Evolutionary conservation across 2,888 invertebrate genomes (phyloP).

Genomic region (Luffia ferchaultella): DNA sequence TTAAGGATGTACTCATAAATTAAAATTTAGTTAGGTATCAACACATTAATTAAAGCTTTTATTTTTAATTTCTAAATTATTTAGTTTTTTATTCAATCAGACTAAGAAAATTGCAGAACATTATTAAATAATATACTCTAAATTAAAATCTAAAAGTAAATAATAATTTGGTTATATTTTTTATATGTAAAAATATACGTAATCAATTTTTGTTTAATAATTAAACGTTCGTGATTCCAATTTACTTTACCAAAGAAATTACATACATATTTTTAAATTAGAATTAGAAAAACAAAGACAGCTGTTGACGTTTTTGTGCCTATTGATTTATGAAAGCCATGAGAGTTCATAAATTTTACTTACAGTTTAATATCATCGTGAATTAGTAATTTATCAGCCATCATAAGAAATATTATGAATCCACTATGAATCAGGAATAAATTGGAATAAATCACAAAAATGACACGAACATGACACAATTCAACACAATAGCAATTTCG

Average conservation of each 20-base stretch:
- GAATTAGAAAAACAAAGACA: not conserved
- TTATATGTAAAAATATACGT: not conserved
- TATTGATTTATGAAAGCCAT: not conserved
- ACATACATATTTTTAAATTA: not conserved
- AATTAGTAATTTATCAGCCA: conserved; percentile 71
- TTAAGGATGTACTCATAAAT: too few relatives aligned
- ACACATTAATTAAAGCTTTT: too few relatives aligned
- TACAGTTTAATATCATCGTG: conserved; percentile 80
- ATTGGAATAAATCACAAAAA: too few relatives aligned
- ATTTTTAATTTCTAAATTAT: too few relatives aligned
- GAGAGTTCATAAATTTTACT: conserved; percentile 39
- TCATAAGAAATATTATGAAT: conserved; percentile 26
- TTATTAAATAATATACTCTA: not conserved
- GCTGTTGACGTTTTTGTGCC: not conserved
- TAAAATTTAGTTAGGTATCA: too few relatives aligned
- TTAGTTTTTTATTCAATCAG: too few relatives aligned
- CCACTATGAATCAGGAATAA: too few relatives aligned
- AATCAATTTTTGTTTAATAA: not conserved
- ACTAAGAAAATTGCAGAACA: too few relatives aligned
- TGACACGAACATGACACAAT: too few relatives aligned
- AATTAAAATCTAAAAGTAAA: not conserved
- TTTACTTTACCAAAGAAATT: not conserved
- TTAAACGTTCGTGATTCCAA: not conserved
- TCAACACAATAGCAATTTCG: too few relatives aligned
- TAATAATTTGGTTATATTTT: not conserved